Conservation (phyloP, 2,888 invertebrate genomes). For the Troides aeacus region DNA sequence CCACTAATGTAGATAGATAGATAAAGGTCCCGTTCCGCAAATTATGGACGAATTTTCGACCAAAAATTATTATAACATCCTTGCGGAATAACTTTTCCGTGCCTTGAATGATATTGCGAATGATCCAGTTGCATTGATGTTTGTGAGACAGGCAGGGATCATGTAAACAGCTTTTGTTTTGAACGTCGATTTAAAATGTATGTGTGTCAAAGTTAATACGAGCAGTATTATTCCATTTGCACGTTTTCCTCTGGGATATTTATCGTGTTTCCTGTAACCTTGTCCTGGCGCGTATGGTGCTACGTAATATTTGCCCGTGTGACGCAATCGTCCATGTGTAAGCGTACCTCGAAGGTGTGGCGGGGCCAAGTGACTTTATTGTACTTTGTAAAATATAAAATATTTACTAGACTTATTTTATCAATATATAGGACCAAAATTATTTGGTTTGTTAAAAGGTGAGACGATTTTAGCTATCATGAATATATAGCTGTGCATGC, state of each 20-base stretch:
- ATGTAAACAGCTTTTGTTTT: background rate
- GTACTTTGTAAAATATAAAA: background rate
- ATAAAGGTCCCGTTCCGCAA: too few relatives aligned
- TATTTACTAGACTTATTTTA: background rate
- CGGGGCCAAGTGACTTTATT: background rate
- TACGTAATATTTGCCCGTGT: slow-evolving; percentile 16
- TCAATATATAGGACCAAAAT: background rate
- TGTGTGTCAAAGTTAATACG: slow-evolving; percentile 24
- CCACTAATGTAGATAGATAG: too few relatives aligned
- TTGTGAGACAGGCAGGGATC: background rate
- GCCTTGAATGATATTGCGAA: background rate
- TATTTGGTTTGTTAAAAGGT: background rate
- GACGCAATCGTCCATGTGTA: slow-evolving; percentile 10
- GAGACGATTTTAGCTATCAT: background rate
- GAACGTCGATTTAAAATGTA: background rate
- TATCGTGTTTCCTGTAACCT: slow-evolving; percentile 19
- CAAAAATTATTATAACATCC: background rate
- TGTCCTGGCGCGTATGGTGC: slow-evolving; percentile 13
- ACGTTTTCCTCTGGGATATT: slow-evolving; percentile 20
- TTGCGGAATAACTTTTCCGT: background rate
- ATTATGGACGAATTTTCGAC: too few relatives aligned
- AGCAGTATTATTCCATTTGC: slow-evolving; percentile 12
- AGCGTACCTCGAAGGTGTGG: slow-evolving; percentile 8
- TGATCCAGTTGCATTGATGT: slow-evolving; percentile 8
- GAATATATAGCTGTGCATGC: too few relatives aligned